A percentile compares a stretch with the other conserved stretches of the same genome.
Evolutionary conservation across 2,888 invertebrate genomes (phyloP).

Genomic region (Euspilapteryx auroguttella): DNA sequence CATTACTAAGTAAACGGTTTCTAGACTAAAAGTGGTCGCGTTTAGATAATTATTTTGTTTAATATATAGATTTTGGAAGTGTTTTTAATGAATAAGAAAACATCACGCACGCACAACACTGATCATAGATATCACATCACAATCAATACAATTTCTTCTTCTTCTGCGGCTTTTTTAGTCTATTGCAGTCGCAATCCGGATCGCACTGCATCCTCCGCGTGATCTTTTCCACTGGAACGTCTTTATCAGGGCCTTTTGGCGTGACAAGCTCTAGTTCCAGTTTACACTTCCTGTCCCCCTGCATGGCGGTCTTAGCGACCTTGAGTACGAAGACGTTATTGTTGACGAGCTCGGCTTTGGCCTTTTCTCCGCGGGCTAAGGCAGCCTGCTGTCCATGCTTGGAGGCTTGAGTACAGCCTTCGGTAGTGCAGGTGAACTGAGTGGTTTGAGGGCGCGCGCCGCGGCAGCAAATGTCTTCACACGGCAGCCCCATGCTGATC

Average conservation of each 20-base stretch:
- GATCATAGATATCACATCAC: too few species aligned
- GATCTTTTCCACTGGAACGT: conserved; percentile 42
- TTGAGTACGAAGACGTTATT: conserved; percentile 65
- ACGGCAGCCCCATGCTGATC: conserved; percentile 35
- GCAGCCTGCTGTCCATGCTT: conserved; percentile 29
- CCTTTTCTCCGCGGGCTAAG: conserved; percentile 16
- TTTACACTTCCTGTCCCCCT: conserved; percentile 65
- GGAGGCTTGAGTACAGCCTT: conserved; percentile 31
- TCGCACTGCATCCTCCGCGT: conserved; percentile 33
- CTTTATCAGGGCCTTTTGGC: conserved; percentile 63
- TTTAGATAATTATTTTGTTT: too few species aligned
- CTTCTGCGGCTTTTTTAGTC: conserved; percentile 16
- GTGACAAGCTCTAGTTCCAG: conserved; percentile 67
- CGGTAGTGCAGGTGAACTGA: conserved; percentile 45
- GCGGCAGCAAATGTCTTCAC: conserved; percentile 29
- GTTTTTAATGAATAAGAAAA: too few species aligned
- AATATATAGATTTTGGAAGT: too few species aligned
- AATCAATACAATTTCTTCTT: not conserved
- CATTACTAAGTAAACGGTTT: too few species aligned
- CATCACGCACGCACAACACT: too few species aligned
- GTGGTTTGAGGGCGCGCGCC: conserved; percentile 31
- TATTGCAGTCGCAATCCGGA: conserved; percentile 32
- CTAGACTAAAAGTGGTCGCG: too few species aligned
- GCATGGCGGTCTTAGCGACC: conserved; percentile 68
- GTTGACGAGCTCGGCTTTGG: conserved; percentile 40